Evolutionary conservation across 2,797 vertebrate genomes (phyloP).

Genomic region (Pseudopleuronectes americanus): DNA sequence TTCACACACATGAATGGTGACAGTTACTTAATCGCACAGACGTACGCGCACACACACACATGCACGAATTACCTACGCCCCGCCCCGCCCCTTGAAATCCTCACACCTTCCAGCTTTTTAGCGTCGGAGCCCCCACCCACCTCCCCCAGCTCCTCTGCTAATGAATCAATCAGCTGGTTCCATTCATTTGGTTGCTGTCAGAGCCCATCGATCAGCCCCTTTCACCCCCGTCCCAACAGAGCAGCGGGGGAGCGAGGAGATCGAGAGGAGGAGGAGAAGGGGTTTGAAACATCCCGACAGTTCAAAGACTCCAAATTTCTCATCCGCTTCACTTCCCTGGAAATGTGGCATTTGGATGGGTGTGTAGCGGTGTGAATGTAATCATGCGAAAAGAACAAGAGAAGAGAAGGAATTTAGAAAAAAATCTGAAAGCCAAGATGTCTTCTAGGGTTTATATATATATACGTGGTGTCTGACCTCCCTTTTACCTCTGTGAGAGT

Average conservation of each 20-base stretch:
- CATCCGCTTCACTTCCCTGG: slow-evolving; percentile 52
- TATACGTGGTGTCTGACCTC: slow-evolving; percentile 51
- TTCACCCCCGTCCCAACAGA: slow-evolving; percentile 56
- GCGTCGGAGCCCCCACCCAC: slow-evolving; percentile 57
- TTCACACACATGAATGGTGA: slow-evolving; percentile 51
- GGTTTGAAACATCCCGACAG: slow-evolving; percentile 62
- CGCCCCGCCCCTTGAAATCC: slow-evolving; percentile 12
- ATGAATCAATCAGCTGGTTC: slow-evolving; percentile 81
- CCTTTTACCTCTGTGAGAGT: slow-evolving; percentile 43
- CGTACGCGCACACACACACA: slow-evolving; percentile 29
- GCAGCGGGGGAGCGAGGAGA: slow-evolving; percentile 64
- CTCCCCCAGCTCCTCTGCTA: slow-evolving; percentile 55
- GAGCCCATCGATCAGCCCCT: slow-evolving; percentile 76
- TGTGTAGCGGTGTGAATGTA: slow-evolving; percentile 34
- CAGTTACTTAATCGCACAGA: slow-evolving; percentile 59
- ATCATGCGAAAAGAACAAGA: slow-evolving; percentile 52
- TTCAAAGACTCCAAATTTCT: slow-evolving; percentile 70
- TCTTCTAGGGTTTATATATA: slow-evolving; percentile 40
- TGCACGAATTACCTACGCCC: slow-evolving; percentile 43
- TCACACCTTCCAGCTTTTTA: slow-evolving; percentile 28
- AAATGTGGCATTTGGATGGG: slow-evolving; percentile 63
- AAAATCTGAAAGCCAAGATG: slow-evolving; percentile 30
- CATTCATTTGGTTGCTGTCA: slow-evolving; percentile 79
- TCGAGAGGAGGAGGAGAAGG: slow-evolving; percentile 44
- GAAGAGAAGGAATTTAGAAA: slow-evolving; percentile 57